A percentile compares a stretch with the other conserved stretches of the same genome.
Evolutionary conservation across 2,113 vertebrate species (phyloP).

Genomic region (Leptobrachium leishanense): DNA sequence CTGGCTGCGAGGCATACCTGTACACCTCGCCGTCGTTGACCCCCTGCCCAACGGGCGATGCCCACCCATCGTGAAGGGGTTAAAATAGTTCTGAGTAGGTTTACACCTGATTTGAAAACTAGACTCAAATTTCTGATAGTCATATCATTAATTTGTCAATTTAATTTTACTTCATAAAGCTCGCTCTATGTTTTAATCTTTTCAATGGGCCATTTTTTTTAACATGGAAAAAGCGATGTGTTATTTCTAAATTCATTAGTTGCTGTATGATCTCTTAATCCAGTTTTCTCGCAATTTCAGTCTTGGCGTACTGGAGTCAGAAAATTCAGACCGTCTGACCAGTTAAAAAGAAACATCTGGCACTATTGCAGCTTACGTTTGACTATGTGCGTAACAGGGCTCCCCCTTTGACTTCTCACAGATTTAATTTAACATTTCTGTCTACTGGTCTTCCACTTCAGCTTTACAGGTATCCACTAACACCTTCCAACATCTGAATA

Average conservation of each 20-base stretch:
- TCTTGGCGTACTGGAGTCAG: not conserved
- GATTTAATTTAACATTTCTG: not conserved
- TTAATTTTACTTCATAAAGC: no score
- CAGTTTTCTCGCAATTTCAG: slow-evolving; percentile 1
- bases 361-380: not conserved
- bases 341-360: slow-evolving; percentile 4
- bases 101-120: no score
- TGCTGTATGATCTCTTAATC: not conserved
- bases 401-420: not conserved
- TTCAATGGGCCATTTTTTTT: no score
- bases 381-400: not conserved
- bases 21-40: no score
- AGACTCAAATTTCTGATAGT: no score
- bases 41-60: no score
- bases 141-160: no score
- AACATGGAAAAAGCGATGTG: not conserved
- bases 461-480: not conserved
- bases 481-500: not conserved
- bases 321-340: not conserved
- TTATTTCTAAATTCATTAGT: not conserved
- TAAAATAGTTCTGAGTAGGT: no score
- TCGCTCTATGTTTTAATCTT: no score
- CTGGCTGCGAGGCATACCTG: no score
- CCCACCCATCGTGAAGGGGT: no score
- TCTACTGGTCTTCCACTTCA: not conserved